Base-by-base conservation (phyloP, 2,888 invertebrate genomes). In the Brassicogethes aeneus region DNA sequence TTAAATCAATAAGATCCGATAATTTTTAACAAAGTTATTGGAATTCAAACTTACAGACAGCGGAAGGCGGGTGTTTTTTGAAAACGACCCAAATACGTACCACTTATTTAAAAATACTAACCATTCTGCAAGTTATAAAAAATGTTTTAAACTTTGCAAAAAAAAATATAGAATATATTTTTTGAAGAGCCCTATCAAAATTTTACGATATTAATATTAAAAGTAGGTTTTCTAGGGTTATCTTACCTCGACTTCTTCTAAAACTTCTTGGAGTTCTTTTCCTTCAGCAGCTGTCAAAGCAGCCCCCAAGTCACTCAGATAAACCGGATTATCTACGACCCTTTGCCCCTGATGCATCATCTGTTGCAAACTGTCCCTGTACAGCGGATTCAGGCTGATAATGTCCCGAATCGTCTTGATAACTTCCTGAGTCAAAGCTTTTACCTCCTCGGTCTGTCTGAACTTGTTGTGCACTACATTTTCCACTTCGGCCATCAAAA, bases 381-480 rank as follows among this genome's bases (percentile, higher is more conserved):
- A 97, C 43, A 99, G 70, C 1, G 96, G 94, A 77, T 97, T 99
- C 73, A 97, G 77, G 50, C 91, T 89, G 46, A 99, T 95, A 43
- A 99, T 95, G 69, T 99, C 99, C 40, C 95, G 75, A 49, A 97
- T 94, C 0, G 96, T 97, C 70, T 96, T 94, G 34, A 96, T 93
- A 42, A 96, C 81, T 73, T 97, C 96, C 66, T 95, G 94, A 0
- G 93, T 95, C 41, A 95, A 64, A 0, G 96, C 96, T 71, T 96
- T 97, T 10, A 97, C 86, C 73, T 97, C 96, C 61, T 94, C 93
- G 0, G 88, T 93, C 64, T 86, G 86, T 50, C 83, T 77, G 64
- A 90, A 96, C 52, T 88, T 84, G 47, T 92, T 84, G 56, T 94
- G 90, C 41, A 80, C 76, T 39, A 95, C 68, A 71, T 97, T 97